Base-by-base conservation (phyloP, 1,140 invertebrate species). In the Cotesia vestalis region DNA sequence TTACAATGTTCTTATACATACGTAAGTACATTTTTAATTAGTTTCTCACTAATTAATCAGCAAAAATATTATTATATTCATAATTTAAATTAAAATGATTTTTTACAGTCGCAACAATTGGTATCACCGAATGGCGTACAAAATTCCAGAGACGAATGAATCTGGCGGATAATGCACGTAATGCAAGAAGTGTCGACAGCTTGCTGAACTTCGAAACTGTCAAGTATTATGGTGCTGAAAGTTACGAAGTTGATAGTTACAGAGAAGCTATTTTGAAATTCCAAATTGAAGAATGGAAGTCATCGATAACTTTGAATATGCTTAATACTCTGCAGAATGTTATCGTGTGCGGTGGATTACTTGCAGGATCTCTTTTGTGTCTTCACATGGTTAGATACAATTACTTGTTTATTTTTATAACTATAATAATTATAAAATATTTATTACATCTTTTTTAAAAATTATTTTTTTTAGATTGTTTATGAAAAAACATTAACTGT, bases 141-240 rank as follows among this genome's bases (percentile, higher is more conserved):
- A 97, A 98, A 83, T 98, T 92, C 83, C 92, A 97, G 78, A 88
- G 96, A 38, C 89, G 93, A 12, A 97, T 97, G 95, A 99, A 99
- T 86, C 86, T 93, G 17, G 92, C 95, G 0, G 97, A 99, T 80
- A 99, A 99, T 86, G 94, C 92, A 62, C 92, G 93, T 68, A 93
- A 95, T 81, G 93, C 95, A n/a, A 90, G 93, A 61, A 97, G 94
- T 72, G 96, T 98, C 0, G 97, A 99, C 84, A 98, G 97, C n/a
- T 87, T 99, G 51, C 88, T 99, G 0, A 99, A 99, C 87, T 98
- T 97, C 88, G 97, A 99, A 88, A 99, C 97, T 4, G 97, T 98
- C 0, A 99, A 99, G 85, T 98, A 99, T 87, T 99, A 98, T 81
- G 94, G 94, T 35, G 96, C 96, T 20, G 97, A 99, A 85, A 79